phyloP scores from a whole-genome alignment of 2,113 vertebrate species.

The Saiga tatarica region DNA sequence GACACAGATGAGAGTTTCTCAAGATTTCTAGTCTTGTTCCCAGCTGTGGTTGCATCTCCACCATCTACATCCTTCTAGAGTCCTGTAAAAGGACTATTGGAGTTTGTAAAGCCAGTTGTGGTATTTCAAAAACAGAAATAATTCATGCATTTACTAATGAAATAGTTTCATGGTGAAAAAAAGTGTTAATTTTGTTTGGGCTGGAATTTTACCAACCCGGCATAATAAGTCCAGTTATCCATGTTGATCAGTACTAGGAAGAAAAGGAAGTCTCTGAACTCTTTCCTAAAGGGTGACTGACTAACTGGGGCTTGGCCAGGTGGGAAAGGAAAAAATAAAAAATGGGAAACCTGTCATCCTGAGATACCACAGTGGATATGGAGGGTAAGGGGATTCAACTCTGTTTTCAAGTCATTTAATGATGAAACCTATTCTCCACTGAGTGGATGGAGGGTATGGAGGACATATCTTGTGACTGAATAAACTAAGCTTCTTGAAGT shows the following conservation, averaged over 20 bases:
- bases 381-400: neutral
- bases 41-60: neutral
- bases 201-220: neutral
- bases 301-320: neutral
- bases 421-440: neutral
- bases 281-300: neutral
- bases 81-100: neutral
- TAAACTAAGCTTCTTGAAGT: neutral
- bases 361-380: neutral
- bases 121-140: neutral
- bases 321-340: neutral
- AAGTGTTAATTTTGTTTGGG: neutral
- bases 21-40: neutral
- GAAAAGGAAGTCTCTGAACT: neutral
- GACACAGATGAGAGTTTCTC: neutral
- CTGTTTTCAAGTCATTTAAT: neutral
- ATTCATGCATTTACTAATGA: neutral
- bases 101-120: neutral
- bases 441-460: neutral
- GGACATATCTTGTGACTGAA: neutral
- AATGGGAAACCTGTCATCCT: neutral
- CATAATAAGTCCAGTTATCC: neutral
- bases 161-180: neutral
- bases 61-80: neutral
- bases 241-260: neutral